Percentiles rank a stretch among this genome's conserved stretches.
These are phyloP conservation scores for Rhyacophila brunnea DNA, from an alignment of 1,140 invertebrate species.

Conservation along the genomic window DNA sequence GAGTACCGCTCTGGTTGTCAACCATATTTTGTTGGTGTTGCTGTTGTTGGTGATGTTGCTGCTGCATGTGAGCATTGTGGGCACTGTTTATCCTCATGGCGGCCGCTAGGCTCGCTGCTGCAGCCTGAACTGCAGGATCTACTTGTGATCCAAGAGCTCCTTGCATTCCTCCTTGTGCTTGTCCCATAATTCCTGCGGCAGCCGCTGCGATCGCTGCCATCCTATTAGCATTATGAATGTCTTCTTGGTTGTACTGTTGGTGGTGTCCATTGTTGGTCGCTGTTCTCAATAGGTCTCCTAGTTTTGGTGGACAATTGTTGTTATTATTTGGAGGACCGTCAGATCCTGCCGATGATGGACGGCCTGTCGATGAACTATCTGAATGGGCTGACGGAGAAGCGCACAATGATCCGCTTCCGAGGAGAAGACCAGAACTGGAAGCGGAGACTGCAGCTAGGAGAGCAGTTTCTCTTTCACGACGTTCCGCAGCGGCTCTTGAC, in stretches of 20 bases:
- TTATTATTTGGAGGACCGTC: conserved; percentile 69
- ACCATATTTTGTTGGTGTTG: conserved; percentile 55
- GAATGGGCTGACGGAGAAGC: conserved; percentile 79
- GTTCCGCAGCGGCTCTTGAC: conserved; percentile 84
- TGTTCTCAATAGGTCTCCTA: conserved; percentile 65
- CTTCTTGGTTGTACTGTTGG: conserved; percentile 68
- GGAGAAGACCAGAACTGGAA: conserved; percentile 58
- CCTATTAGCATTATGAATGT: conserved; percentile 67
- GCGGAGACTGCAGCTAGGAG: conserved; percentile 70
- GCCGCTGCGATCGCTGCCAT: conserved; percentile 74
- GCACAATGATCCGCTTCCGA: conserved; percentile 61
- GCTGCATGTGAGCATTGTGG: conserved; percentile 45
- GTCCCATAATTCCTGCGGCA: conserved; percentile 66
- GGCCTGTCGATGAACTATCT: conserved; percentile 76
- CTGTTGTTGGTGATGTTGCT: conserved; percentile 58
- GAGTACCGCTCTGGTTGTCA: conserved; percentile 36
- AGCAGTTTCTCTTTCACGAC: conserved; percentile 77
- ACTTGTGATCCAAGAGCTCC: conserved; percentile 42
- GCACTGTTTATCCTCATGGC: conserved; percentile 68
- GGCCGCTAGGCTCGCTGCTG: conserved; percentile 74
- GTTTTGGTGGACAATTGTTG: conserved; percentile 72
- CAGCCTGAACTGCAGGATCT: conserved; percentile 62
- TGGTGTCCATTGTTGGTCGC: conserved; percentile 53
- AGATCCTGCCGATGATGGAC: conserved; percentile 74
- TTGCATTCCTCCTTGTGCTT: conserved; percentile 54